phyloP scores from a whole-genome alignment of 2,113 vertebrate species.

The Lepus timidus region DNA sequence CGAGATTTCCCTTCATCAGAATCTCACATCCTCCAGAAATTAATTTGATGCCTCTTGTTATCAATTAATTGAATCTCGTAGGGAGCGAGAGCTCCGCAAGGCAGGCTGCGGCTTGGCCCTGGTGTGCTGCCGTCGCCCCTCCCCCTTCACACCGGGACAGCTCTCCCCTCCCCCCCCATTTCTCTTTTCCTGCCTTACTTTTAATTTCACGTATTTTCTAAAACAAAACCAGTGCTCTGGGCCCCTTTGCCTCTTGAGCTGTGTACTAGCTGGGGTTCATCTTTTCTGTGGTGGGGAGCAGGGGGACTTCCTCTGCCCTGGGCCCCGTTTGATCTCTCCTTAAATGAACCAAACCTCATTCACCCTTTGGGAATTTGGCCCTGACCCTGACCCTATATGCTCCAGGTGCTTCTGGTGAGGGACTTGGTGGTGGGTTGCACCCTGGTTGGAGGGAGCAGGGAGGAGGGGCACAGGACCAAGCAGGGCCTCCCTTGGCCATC shows the following conservation, averaged over 20 bases:
- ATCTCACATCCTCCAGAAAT: constrained; percentile 94
- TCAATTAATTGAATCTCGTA: constrained; percentile 94
- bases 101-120: constrained; percentile 86
- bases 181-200: constrained; percentile 77
- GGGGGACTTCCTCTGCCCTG: not conserved
- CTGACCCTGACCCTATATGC: constrained; percentile 1
- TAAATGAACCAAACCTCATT: constrained; percentile 61
- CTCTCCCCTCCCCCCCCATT: constrained; percentile 16
- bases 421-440: not conserved
- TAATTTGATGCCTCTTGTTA: constrained; percentile 94
- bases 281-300: not conserved
- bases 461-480: not conserved
- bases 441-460: not conserved
- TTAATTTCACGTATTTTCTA: constrained; percentile 85
- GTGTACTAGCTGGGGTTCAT: not conserved
- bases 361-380: constrained; percentile 34
- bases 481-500: not conserved
- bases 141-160: constrained; percentile 36
- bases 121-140: constrained; percentile 78
- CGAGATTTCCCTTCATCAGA: constrained; percentile 92
- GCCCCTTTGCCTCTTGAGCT: not conserved
- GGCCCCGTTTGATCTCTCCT: not conserved
- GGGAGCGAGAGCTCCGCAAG: constrained; percentile 88
- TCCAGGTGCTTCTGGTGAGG: not conserved
- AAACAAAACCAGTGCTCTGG: constrained; percentile 82